Conservation (phyloP, 2,113 vertebrate genomes). For the Verasper variegatus region DNA sequence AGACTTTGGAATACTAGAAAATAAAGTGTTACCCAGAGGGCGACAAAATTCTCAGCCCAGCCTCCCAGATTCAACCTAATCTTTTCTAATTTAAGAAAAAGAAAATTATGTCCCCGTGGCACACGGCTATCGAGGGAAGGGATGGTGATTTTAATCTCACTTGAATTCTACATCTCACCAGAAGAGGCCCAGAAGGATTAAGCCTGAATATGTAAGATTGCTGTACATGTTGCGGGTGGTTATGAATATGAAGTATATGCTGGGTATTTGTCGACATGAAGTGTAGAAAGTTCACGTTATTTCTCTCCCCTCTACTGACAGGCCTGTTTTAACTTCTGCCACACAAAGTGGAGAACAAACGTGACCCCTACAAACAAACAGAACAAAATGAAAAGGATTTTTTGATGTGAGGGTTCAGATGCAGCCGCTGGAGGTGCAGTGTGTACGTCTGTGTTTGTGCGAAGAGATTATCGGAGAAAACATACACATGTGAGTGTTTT, state of each 20-base stretch:
- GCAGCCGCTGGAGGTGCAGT: constrained; percentile 53
- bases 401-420: constrained; percentile 56
- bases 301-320: not conserved
- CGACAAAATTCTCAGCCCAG: constrained; percentile 36
- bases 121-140: constrained; percentile 49
- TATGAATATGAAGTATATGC: constrained; percentile 20
- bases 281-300: constrained; percentile 18
- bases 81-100: constrained; percentile 70
- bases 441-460: constrained; percentile 52
- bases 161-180: constrained; percentile 64
- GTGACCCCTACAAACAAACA: constrained; percentile 44
- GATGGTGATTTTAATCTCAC: constrained; percentile 65
- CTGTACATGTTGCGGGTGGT: constrained; percentile 20
- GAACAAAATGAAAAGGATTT: constrained; percentile 55
- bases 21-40: constrained; percentile 54
- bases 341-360: not conserved
- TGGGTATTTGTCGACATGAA: not conserved
- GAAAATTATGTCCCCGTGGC: constrained; percentile 66
- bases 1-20: constrained; percentile 52
- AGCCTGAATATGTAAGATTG: constrained; percentile 62
- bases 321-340: not conserved
- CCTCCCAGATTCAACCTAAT: constrained; percentile 44
- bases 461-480: constrained; percentile 56
- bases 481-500: constrained; percentile 62
- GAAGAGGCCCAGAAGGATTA: constrained; percentile 45